Evolutionary conservation across 2,888 invertebrate species (phyloP), one percentile per base, ranked within the genome.

Genomic region (Hypsopygia costalis): DNA sequence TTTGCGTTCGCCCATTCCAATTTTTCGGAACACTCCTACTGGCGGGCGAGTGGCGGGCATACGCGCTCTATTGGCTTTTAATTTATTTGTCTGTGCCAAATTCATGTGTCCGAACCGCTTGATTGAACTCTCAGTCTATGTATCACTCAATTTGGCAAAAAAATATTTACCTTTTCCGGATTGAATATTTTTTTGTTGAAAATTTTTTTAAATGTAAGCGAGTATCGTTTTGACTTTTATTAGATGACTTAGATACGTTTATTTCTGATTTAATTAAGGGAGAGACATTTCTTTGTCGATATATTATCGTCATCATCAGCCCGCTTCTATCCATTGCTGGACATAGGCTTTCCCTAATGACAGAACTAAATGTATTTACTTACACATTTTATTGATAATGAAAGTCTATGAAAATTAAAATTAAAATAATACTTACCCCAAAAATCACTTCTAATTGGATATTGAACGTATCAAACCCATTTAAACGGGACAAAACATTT

Each of bases 51-150:
- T 51, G 49, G 53, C 49, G 51, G 57, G 52, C 56, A 37, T 32
- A 54, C 58, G 55, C 62, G 58, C 56, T 68, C 68, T 70, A 74
- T 77, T 75, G 69, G 64, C 56, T 68, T 68, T 74, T 71, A 77
- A 82, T 82, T 81, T 78, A 81, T 81, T 74, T 73, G 71, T 71
- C 70, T 73, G 69, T 55, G 49, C 52, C 53, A 62, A 55, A 62
- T 54, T 58, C 56, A 47, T 46, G 51, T 46, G 46, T 48, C 43
- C 48, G 27, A 22, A 46, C 43, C 55, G 55, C 58, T 52, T 54
- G 57, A 55, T 68, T 60, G 58, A 56, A 51, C 55, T 59, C 58
- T 43, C 31, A 36, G 41, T 22, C 21, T 10, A 6, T 12, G 40
- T 25, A 37, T 35, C 40, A 38, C 25, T 25, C 32, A 28, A 43